Evolutionary conservation across 2,113 vertebrate species (phyloP).

Genomic region (Eptesicus fuscus): DNA sequence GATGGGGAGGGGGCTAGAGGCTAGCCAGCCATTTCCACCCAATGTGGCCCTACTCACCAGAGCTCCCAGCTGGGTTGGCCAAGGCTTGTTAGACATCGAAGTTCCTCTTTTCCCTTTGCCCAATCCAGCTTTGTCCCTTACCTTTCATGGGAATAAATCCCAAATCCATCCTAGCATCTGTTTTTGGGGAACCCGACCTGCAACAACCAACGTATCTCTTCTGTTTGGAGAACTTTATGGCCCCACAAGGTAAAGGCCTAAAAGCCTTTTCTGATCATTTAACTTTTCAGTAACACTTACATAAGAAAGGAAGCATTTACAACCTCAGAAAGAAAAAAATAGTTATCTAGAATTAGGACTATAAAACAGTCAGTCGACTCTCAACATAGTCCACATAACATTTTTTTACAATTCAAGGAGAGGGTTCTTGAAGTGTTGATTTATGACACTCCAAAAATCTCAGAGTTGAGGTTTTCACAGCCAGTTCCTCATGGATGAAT

Average conservation of each 20-base stretch:
- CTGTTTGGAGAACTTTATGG: neutral
- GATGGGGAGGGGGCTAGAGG: too few species aligned
- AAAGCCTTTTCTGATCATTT: neutral
- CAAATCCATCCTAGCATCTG: neutral
- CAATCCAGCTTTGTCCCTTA: rapidly evolving
- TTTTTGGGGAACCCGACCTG: neutral
- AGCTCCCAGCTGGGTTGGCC: neutral
- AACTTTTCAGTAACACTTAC: neutral
- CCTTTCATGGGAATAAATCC: neutral
- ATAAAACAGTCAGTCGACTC: neutral
- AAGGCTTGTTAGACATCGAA: neutral
- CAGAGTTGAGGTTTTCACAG: neutral
- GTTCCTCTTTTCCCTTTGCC: neutral
- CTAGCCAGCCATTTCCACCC: neutral
- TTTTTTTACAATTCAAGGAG: neutral
- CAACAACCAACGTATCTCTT: neutral
- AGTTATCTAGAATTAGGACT: neutral
- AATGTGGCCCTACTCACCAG: rapidly evolving
- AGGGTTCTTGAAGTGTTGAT: neutral
- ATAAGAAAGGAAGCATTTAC: neutral
- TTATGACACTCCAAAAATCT: neutral
- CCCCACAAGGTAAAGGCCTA: neutral
- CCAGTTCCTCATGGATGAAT: neutral
- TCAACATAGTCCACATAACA: neutral
- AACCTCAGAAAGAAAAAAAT: neutral